Evolutionary conservation across 2,113 vertebrate species (phyloP).

Genomic region (Corapipo altera): DNA sequence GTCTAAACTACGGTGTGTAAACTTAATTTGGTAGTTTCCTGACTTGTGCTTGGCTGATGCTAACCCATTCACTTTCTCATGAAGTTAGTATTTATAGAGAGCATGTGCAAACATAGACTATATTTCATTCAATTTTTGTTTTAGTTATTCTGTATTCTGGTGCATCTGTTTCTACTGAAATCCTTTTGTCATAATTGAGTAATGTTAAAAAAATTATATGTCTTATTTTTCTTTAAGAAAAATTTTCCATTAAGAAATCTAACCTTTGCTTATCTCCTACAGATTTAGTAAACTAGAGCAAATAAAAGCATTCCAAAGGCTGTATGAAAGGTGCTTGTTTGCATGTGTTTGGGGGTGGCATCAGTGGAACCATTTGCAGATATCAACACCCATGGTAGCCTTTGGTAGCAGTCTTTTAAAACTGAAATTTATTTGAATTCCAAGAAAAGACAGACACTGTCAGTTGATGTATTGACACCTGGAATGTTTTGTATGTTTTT

Average conservation of each 20-base stretch:
- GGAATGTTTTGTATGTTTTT: not conserved
- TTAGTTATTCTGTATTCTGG: not conserved
- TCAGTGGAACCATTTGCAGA: not conserved
- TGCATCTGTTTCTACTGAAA: not conserved
- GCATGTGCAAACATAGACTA: not conserved
- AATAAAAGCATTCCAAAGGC: not conserved
- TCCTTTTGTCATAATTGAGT: not conserved
- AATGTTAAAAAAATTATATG: not conserved
- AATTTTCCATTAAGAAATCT: not conserved
- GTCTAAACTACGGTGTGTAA: not conserved
- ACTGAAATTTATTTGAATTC: not conserved
- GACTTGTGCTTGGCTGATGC: not conserved
- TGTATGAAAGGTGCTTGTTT: not conserved
- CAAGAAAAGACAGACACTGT: not conserved
- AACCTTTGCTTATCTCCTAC: not conserved
- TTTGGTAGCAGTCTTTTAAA: not conserved
- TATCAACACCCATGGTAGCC: not conserved
- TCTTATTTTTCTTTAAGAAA: not conserved
- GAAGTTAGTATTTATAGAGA: not conserved
- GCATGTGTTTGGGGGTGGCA: not conserved
- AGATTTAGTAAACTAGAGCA: not conserved
- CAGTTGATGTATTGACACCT: not conserved
- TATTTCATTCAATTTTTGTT: not conserved
- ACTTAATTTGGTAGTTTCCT: slow-evolving; percentile 19
- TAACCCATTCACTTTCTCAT: not conserved